phyloP scores from a whole-genome alignment of 2,888 invertebrate species.

The Bursaphelenchus okinawaensis region DNA sequence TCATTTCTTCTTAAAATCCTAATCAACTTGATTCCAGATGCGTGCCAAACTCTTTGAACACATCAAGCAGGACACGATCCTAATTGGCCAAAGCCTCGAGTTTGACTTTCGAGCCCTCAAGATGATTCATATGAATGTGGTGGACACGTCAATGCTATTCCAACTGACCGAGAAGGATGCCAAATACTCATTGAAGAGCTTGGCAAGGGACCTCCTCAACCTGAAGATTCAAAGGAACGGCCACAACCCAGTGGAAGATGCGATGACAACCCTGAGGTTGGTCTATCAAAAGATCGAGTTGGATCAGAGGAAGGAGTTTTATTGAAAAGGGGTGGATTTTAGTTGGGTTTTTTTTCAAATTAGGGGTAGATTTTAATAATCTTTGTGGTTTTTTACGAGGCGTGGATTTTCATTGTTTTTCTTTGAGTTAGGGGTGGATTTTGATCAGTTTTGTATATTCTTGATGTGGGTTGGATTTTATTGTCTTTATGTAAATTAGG shows the following conservation, averaged over 20 bases:
- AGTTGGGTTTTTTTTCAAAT: neutral
- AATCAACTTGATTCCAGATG: too few relatives aligned
- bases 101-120: slow-evolving; percentile 90
- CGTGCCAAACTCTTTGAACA: slow-evolving; percentile 82
- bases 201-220: neutral
- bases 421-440: neutral
- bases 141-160: slow-evolving; percentile 88
- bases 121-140: slow-evolving; percentile 62
- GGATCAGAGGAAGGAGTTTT: neutral
- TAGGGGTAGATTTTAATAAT: neutral
- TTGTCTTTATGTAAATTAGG: too few relatives aligned
- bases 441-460: neutral
- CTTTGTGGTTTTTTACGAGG: neutral
- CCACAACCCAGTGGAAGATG: neutral
- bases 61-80: slow-evolving; percentile 81
- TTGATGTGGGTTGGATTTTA: neutral
- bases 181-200: neutral
- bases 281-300: neutral
- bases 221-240: neutral
- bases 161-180: slow-evolving; percentile 58
- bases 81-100: slow-evolving; percentile 93
- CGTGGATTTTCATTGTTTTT: neutral
- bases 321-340: neutral
- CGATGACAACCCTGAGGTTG: neutral
- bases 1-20: too few relatives aligned